phyloP scores from a whole-genome alignment of 1,140 invertebrate species.

The Bilobella aurantiaca region DNA sequence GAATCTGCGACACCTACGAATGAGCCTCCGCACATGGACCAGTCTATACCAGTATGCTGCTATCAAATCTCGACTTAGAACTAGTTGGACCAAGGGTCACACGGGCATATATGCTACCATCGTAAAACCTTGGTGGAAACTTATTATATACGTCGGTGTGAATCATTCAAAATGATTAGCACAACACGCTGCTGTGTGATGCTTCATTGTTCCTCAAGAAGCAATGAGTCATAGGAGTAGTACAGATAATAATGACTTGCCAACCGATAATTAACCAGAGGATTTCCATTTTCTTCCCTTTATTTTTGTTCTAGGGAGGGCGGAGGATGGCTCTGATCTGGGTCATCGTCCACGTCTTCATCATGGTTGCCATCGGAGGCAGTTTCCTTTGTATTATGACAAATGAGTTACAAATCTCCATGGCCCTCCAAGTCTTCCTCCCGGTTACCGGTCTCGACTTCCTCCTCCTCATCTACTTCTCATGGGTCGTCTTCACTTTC shows the following conservation, averaged over 20 bases:
- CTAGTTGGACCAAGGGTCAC: too few species aligned
- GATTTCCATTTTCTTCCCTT: background rate
- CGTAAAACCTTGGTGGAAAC: too few species aligned
- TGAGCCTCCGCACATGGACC: too few species aligned
- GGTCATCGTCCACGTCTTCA: constrained; percentile 28
- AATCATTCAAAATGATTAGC: background rate
- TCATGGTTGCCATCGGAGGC: constrained; percentile 30
- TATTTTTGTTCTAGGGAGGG: constrained; percentile 20
- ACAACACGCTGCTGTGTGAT: background rate
- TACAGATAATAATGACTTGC: background rate
- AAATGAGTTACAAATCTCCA: constrained; percentile 30
- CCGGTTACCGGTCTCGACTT: constrained; percentile 26
- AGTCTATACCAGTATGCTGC: too few species aligned
- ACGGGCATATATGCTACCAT: too few species aligned
- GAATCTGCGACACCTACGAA: background rate
- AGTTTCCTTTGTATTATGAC: constrained; percentile 32
- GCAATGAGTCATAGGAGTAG: too few species aligned
- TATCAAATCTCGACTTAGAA: too few species aligned
- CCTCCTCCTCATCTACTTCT: constrained; percentile 27
- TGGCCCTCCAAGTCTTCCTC: constrained; percentile 25
- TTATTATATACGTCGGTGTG: background rate
- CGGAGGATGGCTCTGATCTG: constrained; percentile 9
- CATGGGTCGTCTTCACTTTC: constrained; percentile 25
- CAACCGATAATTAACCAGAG: background rate
- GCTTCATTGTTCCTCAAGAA: background rate